Evolutionary conservation across 2,888 invertebrate genomes (phyloP), one percentile per base, ranked within the genome.

Genomic region (Bembecia ichneumoniformis): DNA sequence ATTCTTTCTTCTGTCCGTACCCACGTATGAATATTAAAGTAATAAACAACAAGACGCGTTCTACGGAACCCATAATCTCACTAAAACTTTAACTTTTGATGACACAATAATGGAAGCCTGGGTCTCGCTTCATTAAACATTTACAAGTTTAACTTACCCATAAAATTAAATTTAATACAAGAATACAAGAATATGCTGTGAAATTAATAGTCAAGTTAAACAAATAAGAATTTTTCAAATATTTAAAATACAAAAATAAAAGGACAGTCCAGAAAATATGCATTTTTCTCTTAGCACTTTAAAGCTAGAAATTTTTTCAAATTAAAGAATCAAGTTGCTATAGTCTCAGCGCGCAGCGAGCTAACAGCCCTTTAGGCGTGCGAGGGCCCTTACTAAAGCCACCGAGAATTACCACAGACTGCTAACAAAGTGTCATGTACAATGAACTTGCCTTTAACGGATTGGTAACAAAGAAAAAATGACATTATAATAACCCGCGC

Each of bases 311-410:
- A 53, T 51, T 57, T 56, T 62, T 61, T 66, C 52, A 64, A 65
- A 66, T 68, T 62, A 64, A 66, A 68, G 64, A 62, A 67, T 58
- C 60, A 52, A 58, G 58, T 58, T 58, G 54, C 10, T 13, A 36
- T 5, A 4, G 20, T 15, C 14, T 63, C 57, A 57, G 58, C 67
- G 58, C 67, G 57, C 57, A 54, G 51, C 49, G 49, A 20, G 46
- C 62, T 69, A 72, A 74, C 68, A 64, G 63, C 68, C 55, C 71
- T 73, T 55, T 52, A 55, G 58, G 51, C 20, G 47, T 36, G 35
- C 20, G 52, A 57, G 67, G 56, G 72, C 70, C 60, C 74, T 74
- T 60, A 56, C 53, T 63, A 60, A 59, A 69, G 70, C 63, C 67
- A 62, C 66, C 58, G 61, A 54, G 60, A 63, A 64, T 66, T 61